Base-by-base conservation (phyloP, 2,888 invertebrate species). In the Hipparchia semele region DNA sequence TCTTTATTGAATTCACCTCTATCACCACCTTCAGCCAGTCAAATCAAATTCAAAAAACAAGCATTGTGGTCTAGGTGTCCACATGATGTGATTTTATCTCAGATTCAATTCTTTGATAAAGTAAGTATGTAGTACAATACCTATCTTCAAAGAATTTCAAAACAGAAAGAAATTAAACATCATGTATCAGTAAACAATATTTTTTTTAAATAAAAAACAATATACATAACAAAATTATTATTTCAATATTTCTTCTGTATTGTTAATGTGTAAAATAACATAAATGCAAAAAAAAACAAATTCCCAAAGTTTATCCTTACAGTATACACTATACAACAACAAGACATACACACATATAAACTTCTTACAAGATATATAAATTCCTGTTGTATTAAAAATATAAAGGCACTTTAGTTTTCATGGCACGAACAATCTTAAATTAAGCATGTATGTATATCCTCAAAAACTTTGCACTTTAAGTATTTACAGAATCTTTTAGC, bases 401-500 rank as follows among this genome's bases (percentile, higher is more conserved):
- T 39, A 60, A 59, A 60, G 59, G 49, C 60, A 69, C 49, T 46
- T 51, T 39, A 39, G 53, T 60, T 68, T 51, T 59, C 33, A 68
- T 49, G 46, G 46, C 58, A 59, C 49, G 59, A 46, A 56, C 59
- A 54, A 33, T 65, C 10, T 53, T 53, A 60, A 10, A 60, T 39
- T 10, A 23, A 39, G 5, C 10, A 33, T 60, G 9, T 53, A 12
- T 12, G 51, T 51, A 8, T 10, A 51, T 9, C 3, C 51, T 51
- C 7, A 51, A 10, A 51, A 51, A 3, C 39, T 12, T n/a, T 54
- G 12, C 53, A 54, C 2, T 54, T 12, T 10, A 73, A 73, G 68
- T 46, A 61, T 61, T 61, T n/a, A 9, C 5, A 33, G 3, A 13
- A 67, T 45, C 45, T 60, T 9, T 95, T 95, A 98, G 82, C 99